Conservation (phyloP, 2,797 vertebrate species). For the Vespertilio murinus region DNA sequence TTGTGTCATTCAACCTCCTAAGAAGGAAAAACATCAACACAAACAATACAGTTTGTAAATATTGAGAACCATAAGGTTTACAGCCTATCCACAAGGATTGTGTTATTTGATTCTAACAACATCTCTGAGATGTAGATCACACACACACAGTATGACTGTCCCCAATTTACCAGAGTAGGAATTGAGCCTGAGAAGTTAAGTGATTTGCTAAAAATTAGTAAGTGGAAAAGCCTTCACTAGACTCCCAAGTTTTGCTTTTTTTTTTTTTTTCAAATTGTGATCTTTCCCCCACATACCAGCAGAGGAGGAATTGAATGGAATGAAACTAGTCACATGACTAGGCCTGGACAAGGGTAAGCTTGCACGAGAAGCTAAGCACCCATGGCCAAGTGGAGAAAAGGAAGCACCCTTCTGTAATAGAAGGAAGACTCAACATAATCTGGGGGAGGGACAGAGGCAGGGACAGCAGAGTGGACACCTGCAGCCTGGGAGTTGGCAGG, state of each 20-base stretch:
- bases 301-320: background rate
- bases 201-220: conserved; percentile 33
- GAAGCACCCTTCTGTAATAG: background rate
- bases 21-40: conserved; percentile 40
- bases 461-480: background rate
- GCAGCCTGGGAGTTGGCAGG: conserved; percentile 11
- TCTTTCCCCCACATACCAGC: background rate
- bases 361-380: background rate
- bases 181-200: background rate
- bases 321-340: background rate
- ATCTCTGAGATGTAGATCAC: background rate
- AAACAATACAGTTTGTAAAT: background rate
- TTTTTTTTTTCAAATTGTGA: background rate
- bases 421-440: background rate
- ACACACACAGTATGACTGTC: background rate
- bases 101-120: background rate
- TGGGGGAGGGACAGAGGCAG: background rate
- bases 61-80: background rate
- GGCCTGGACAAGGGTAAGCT: background rate
- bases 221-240: background rate
- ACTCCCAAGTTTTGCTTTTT: background rate
- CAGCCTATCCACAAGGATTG: background rate
- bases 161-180: background rate
- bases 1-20: conserved; percentile 4
- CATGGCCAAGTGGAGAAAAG: background rate